Percentiles rank a stretch among this genome's conserved stretches.
Conservation (phyloP, 2,113 vertebrate genomes). For the Siphamia tubifer region DNA sequence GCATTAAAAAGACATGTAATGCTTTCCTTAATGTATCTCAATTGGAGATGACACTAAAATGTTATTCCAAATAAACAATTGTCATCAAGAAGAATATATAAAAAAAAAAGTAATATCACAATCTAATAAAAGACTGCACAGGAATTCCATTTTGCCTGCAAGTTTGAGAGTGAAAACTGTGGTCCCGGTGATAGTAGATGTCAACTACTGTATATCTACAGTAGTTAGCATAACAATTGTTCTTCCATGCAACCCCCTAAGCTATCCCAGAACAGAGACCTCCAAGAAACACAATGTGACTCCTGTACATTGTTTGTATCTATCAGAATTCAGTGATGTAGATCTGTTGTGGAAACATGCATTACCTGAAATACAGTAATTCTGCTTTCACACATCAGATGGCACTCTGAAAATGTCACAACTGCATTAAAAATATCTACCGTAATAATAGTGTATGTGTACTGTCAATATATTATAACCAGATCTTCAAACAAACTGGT, state of each 20-base stretch:
- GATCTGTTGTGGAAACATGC: constrained; percentile 76
- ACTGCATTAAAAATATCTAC: neutral
- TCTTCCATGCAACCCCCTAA: constrained; percentile 20
- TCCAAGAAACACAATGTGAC: constrained; percentile 53
- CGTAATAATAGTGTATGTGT: no score
- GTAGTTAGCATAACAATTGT: constrained; percentile 71
- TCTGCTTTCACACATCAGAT: neutral
- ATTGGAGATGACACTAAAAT: neutral
- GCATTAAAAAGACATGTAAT: neutral
- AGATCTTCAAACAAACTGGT: neutral
- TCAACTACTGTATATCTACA: neutral
- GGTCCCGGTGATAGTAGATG: neutral
- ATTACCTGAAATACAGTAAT: constrained; percentile 37
- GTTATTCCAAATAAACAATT: neutral
- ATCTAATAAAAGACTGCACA: neutral
- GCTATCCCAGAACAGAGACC: constrained; percentile 3
- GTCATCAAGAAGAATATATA: neutral
- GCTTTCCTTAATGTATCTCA: neutral
- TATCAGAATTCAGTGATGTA: constrained; percentile 72
- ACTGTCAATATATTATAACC: neutral
- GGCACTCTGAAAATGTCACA: neutral
- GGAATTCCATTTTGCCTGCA: neutral
- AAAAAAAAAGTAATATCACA: no score
- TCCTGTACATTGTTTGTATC: constrained; percentile 72
- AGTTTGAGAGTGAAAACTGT: neutral